Base-by-base conservation (phyloP, 2,797 vertebrate species). In the Argya squamiceps region DNA sequence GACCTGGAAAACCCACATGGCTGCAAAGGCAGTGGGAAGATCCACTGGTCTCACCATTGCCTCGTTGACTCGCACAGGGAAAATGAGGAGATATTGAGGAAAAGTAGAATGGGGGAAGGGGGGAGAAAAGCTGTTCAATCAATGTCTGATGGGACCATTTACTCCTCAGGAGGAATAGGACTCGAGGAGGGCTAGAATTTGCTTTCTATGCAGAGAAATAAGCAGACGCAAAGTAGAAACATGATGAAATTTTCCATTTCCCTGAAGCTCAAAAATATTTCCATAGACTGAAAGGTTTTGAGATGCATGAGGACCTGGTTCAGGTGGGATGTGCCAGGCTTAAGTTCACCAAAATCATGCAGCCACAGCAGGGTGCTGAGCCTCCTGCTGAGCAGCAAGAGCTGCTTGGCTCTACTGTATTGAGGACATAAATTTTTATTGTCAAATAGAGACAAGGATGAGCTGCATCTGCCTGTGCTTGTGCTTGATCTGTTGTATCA, bases 1-100 rank as follows among this genome's bases (percentile, higher is more conserved):
- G 15, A 21, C 1, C 0, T 24, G 39, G 65, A 26, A 60, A 59
- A 2, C 8, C 11, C 17, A 2, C 9, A 17, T 0, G 0, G 15
- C 16, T 56, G 32, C n/a, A 20, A 43, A 37, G 30, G 36, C 8
- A 7, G 10, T 1, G 32, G 26, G 43, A 6, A 76, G 46, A 16
- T 21, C 10, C 30, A 3, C 10, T 2, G 6, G 8, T 19, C 12
- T 71, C 36, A 11, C 19, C 37, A 14, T 11, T 0, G 0, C 16
- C 47, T 53, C 24, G 55, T 60, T 65, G 41, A 37, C 7, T 58
- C 0, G 0, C 8, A 29, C 14, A 4, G 43, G 11, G 10, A 32
- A 83, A 65, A 76, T 6, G 5, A 74, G 30, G n/a, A 56, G 76
- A 89, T 75, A 84, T 0, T 4, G 11, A 58, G 22, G n/a, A 65